Evolutionary conservation across 2,113 vertebrate genomes (phyloP).

Genomic region (Pycnonotus jocosus): DNA sequence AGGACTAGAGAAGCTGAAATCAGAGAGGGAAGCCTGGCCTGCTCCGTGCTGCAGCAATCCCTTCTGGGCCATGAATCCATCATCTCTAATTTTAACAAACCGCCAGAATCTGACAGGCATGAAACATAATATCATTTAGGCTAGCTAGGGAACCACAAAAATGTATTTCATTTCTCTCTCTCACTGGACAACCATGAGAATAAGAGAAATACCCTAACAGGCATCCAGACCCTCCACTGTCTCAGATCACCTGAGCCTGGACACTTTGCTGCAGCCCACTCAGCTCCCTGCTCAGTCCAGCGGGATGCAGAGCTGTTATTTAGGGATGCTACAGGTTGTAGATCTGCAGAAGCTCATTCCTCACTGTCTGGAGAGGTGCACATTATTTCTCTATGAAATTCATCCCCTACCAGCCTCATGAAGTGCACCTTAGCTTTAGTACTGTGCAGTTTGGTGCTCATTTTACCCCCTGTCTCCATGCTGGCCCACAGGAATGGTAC

Average conservation of each 20-base stretch:
- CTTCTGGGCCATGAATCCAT: neutral
- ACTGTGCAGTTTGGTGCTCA: neutral
- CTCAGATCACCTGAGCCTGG: neutral
- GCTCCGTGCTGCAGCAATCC: neutral
- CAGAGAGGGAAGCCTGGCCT: neutral
- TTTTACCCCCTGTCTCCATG: neutral
- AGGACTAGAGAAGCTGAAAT: neutral
- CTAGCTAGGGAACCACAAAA: neutral
- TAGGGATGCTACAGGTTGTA: neutral
- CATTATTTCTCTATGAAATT: neutral
- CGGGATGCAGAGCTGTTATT: neutral
- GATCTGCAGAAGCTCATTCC: neutral
- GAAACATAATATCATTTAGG: neutral
- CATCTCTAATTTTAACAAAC: conserved; percentile 5
- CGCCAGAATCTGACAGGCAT: neutral
- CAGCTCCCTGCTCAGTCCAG: neutral
- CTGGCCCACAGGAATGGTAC: neutral
- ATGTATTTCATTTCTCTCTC: neutral
- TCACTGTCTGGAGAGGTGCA: neutral
- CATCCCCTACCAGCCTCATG: neutral
- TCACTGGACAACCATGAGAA: neutral
- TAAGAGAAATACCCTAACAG: neutral
- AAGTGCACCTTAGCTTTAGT: neutral
- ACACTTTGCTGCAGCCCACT: neutral
- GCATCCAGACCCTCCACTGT: neutral